Evolutionary conservation across 35 echinoderm and acorn worm genomes (phyloP), one percentile per base, ranked within the genome.

Genomic region (Chiridota heheva): DNA sequence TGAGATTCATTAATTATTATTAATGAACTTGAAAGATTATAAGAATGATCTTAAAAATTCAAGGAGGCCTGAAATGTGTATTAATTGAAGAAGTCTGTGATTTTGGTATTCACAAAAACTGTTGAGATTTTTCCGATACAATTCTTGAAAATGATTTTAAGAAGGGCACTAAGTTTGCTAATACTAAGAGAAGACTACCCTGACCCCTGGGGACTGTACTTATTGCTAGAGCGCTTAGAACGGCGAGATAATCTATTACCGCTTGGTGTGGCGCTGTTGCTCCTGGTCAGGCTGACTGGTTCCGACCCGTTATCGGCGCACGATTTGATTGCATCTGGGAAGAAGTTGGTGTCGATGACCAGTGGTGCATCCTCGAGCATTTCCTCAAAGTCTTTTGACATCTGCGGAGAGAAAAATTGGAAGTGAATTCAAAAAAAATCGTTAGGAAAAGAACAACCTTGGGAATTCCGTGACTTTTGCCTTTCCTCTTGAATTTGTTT

Each of bases 331-430:
- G 81, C 86, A 40, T 68, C 73, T 1, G 73, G 76, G 56, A 96
- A 90, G 42, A 88, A 56, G 30, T 79, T 82, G 1, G 91, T 96
- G 44, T 96, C 87, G 42, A 96, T 85, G 34, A 90, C 83, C 5
- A 96, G 76, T 33, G 81, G 87, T 8, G 73, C 76, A 39, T 96
- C 91, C 75, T 96, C 91, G 36, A 90, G 91, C 91, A 96, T 96
- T 48, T 96, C 91, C 20, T 88, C 91, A 90, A 96, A 96, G 69
- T 96, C 91, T 73, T 81, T 63, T 7, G 81, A 83, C 91, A 96
- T 96, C 91, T 96, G 70, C n/a, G n/a, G n/a, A n/a, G n/a, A n/a
- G n/a, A 2, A 20, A 62, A 26, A 8, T 7, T 62, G 22, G 22
- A 62, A 24, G 5, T 5, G 59, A 24, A 20, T 7, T 7, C 33